phyloP scores from a whole-genome alignment of 2,113 vertebrate genomes.

The Scortum barcoo region DNA sequence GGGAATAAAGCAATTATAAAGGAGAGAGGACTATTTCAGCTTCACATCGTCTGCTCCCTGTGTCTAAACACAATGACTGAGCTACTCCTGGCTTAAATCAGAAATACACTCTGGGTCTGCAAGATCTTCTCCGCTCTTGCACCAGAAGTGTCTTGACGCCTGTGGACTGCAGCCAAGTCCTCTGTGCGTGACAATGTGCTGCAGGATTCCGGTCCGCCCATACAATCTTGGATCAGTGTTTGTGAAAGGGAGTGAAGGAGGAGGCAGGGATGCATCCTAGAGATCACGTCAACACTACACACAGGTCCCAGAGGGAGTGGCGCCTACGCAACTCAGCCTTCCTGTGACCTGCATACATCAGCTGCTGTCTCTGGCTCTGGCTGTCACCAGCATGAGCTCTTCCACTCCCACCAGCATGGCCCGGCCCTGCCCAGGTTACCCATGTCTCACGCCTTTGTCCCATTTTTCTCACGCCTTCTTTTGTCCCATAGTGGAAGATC shows the following conservation, averaged over 20 bases:
- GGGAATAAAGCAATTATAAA: conserved; percentile 29
- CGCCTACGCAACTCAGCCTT: conserved; percentile 65
- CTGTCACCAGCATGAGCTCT: conserved; percentile 48
- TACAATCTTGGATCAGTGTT: conserved; percentile 31
- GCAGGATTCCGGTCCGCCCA: conserved; percentile 11
- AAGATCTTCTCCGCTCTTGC: not conserved
- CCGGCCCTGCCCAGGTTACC: conserved; percentile 65
- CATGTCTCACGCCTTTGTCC: conserved; percentile 56
- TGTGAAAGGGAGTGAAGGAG: conserved; percentile 31
- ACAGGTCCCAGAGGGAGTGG: conserved; percentile 56
- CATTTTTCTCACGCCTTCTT: conserved; percentile 57
- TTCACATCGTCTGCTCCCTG: conserved; percentile 3
- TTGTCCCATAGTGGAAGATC: conserved; percentile 39
- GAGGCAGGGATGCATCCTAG: conserved; percentile 49
- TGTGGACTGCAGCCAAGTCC: conserved; percentile 3
- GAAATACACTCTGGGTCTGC: not conserved
- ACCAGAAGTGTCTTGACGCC: not conserved
- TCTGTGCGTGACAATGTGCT: not conserved
- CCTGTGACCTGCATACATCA: conserved; percentile 69
- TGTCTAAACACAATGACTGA: not conserved
- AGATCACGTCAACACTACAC: conserved; percentile 56
- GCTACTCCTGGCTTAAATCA: not conserved
- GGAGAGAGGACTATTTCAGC: conserved; percentile 21
- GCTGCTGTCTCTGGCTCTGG: conserved; percentile 42
- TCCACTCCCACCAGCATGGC: conserved; percentile 44